phyloP scores from a whole-genome alignment of 2,113 vertebrate genomes.

The Alaudala cheleensis region DNA sequence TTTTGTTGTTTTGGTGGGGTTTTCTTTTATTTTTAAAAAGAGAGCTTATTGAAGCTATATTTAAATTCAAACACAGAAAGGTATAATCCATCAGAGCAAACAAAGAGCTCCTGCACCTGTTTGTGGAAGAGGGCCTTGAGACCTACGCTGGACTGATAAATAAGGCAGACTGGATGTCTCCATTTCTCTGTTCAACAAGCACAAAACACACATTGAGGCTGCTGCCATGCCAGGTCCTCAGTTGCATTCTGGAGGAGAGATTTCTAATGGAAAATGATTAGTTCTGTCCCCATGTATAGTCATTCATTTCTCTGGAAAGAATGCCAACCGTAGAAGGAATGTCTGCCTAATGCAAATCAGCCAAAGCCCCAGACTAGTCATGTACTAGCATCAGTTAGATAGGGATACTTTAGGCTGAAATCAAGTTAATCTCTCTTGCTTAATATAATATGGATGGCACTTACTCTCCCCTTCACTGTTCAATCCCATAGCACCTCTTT shows the following conservation, averaged over 20 bases:
- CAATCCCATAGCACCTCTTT: neutral
- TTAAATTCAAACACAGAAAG: neutral
- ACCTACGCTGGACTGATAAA: neutral
- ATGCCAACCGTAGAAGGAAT: neutral
- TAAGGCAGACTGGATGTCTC: neutral
- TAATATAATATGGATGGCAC: neutral
- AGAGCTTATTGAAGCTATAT: neutral
- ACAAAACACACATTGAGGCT: neutral
- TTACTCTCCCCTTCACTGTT: neutral
- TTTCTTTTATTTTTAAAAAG: neutral
- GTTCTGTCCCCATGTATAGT: neutral
- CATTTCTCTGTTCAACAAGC: neutral
- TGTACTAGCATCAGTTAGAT: neutral
- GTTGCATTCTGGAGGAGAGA: neutral
- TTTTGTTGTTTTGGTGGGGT: neutral
- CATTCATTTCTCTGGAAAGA: neutral
- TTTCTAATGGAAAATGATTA: neutral
- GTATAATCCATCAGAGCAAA: neutral
- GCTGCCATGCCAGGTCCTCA: neutral
- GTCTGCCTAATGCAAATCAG: neutral
- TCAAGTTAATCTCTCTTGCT: neutral
- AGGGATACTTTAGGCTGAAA: neutral
- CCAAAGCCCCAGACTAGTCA: neutral
- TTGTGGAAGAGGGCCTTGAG: neutral
- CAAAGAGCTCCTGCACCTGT: neutral